A percentile compares a stretch with the other conserved stretches of the same genome.
These are phyloP conservation scores for Euwallacea similis DNA, from an alignment of 1,140 invertebrate genomes.

Conservation along the genomic window DNA sequence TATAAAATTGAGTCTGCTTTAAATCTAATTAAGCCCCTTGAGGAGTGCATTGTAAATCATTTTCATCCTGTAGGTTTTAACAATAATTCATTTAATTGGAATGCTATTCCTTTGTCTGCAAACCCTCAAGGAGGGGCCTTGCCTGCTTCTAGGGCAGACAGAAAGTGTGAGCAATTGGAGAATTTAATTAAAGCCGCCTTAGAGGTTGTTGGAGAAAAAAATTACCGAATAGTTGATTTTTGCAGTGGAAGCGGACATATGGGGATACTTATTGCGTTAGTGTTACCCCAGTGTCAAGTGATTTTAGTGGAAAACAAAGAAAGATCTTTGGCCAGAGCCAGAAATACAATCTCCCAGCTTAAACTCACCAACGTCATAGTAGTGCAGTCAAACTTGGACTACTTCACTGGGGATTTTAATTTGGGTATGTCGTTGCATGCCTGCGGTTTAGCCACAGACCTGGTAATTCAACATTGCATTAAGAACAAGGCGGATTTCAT, in stretches of 20 bases:
- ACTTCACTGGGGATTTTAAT: constrained; percentile 76
- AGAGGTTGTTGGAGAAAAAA: constrained; percentile 60
- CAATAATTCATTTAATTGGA: constrained; percentile 64
- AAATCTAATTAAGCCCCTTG: constrained; percentile 51
- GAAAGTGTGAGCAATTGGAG: constrained; percentile 89
- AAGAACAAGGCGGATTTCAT: constrained; percentile 78
- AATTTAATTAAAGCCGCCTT: constrained; percentile 81
- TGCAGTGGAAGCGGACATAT: constrained; percentile 93
- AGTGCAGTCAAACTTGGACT: constrained; percentile 86
- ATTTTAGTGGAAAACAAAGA: constrained; percentile 93
- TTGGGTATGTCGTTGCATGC: constrained; percentile 89
- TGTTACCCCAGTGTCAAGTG: constrained; percentile 74
- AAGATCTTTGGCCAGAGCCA: constrained; percentile 77
- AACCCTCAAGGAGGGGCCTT: constrained; percentile 78
- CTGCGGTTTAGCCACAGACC: constrained; percentile 92
- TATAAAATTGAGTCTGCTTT: constrained; percentile 71
- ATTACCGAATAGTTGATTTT: constrained; percentile 83
- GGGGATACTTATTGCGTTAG: constrained; percentile 80
- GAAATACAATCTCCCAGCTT: constrained; percentile 68
- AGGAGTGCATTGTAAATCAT: constrained; percentile 53
- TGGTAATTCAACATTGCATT: constrained; percentile 85
- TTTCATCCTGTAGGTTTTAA: constrained; percentile 52
- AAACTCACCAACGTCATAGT: constrained; percentile 75
- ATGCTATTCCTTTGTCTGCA: constrained; percentile 67
- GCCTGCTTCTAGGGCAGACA: constrained; percentile 68